Evolutionary conservation across 2,888 invertebrate species (phyloP).

Genomic region (Caenorhabditis wallacei): DNA sequence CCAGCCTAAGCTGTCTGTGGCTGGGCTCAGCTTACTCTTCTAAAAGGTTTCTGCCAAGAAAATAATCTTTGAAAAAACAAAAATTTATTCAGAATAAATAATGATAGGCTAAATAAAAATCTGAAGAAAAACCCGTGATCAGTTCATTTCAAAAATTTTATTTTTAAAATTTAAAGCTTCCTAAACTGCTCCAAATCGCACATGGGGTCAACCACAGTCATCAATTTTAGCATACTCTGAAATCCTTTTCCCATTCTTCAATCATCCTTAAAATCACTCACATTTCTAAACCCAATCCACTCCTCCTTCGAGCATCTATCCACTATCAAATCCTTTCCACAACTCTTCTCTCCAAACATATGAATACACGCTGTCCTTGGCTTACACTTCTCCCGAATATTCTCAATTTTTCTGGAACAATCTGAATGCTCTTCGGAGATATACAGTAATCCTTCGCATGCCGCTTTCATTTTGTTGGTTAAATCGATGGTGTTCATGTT

Average conservation of each 20-base stretch:
- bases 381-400: constrained; percentile 1
- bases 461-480: neutral
- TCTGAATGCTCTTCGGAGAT: neutral
- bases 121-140: neutral
- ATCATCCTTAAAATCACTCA: constrained; percentile 1
- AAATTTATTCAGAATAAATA: too few species aligned
- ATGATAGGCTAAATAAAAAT: neutral
- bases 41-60: too few species aligned
- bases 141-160: too few species aligned
- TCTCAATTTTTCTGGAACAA: constrained; percentile 3
- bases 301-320: constrained; percentile 11
- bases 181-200: constrained; percentile 12
- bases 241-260: neutral
- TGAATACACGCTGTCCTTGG: neutral
- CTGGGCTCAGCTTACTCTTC: too few species aligned
- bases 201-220: constrained; percentile 6
- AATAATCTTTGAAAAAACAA: neutral
- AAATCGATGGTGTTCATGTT: neutral
- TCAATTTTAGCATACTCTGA: constrained; percentile 22
- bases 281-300: constrained; percentile 29
- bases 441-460: neutral
- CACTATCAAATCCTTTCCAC: neutral
- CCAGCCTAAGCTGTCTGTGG: too few species aligned
- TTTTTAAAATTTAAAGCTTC: constrained; percentile 3
- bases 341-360: constrained; percentile 11